A percentile compares a stretch with the other conserved stretches of the same genome.
These are phyloP conservation scores for Amphiura filiformis DNA, from an alignment of 35 echinoderm and acorn worm genomes.

Conservation along the genomic window DNA sequence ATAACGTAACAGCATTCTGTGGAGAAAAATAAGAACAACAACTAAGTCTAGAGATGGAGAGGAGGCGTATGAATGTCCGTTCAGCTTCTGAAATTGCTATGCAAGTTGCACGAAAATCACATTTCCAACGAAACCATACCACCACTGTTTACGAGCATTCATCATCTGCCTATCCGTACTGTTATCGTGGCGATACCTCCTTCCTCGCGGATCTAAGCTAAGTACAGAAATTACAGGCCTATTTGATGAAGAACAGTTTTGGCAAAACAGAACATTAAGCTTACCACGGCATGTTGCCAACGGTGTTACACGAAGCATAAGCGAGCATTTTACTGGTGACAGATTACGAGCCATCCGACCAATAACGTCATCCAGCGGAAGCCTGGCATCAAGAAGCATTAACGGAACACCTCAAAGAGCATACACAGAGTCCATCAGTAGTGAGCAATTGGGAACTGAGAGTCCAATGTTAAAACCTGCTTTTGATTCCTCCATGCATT, in stretches of 20 bases:
- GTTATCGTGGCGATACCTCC: background rate
- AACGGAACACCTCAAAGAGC: background rate
- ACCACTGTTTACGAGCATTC: background rate
- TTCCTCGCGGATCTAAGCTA: background rate
- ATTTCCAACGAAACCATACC: slow-evolving; percentile 1
- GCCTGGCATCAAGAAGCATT: background rate
- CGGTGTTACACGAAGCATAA: slow-evolving; percentile 22
- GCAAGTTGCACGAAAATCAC: background rate
- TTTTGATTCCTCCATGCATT: slow-evolving; percentile 6
- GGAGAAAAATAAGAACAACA: background rate
- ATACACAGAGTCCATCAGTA: background rate
- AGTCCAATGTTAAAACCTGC: background rate
- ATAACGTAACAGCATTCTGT: background rate
- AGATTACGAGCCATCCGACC: background rate
- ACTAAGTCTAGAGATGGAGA: background rate
- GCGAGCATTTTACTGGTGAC: background rate
- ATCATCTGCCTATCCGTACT: background rate
- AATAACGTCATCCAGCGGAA: background rate
- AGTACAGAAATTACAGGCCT: background rate
- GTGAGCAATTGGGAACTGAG: background rate
- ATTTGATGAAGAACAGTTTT: slow-evolving; percentile 31
- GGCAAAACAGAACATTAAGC: slow-evolving; percentile 20
- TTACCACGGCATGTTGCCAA: slow-evolving; percentile 27
- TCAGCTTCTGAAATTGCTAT: background rate
- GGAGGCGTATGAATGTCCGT: background rate